Conservation (phyloP, 2,888 invertebrate species). For the Ptychoptera albimana region DNA sequence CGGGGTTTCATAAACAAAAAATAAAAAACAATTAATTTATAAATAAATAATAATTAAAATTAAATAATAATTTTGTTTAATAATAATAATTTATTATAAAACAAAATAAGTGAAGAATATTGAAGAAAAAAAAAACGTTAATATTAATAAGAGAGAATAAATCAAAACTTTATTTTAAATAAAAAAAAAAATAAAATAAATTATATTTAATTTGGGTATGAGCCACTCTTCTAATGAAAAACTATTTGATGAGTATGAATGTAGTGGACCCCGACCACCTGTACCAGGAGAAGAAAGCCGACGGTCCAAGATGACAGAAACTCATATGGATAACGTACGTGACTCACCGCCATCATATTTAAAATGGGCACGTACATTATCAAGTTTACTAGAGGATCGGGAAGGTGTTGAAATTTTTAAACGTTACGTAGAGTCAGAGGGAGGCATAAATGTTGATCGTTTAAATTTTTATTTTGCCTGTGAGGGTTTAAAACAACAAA, state of each 20-base stretch:
- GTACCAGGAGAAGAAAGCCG: conserved; percentile 54
- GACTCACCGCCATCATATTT: conserved; percentile 54
- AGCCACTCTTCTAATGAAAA: conserved; percentile 28
- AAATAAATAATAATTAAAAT: not conserved
- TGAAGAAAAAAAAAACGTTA: no score
- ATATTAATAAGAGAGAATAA: no score
- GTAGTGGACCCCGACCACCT: conserved; percentile 57
- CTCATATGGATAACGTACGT: conserved; percentile 22
- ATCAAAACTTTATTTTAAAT: no score
- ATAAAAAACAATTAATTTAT: not conserved
- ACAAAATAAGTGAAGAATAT: no score
- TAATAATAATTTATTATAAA: not conserved
- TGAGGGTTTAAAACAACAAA: conserved; percentile 67
- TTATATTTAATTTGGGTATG: conserved; percentile 23
- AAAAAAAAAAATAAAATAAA: no score
- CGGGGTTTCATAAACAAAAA: not conserved
- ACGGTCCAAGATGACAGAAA: conserved; percentile 32
- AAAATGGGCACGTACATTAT: conserved; percentile 78
- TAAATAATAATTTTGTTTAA: not conserved
- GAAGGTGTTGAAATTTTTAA: conserved; percentile 82
- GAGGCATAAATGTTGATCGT: conserved; percentile 59
- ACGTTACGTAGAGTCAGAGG: conserved; percentile 64
- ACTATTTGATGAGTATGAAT: conserved; percentile 31
- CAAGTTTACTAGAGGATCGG: conserved; percentile 70
- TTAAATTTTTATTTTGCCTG: conserved; percentile 91